Percentiles rank a stretch among this genome's conserved stretches.
Conservation (phyloP, 2,888 invertebrate genomes). For the Xiphydria camelus region DNA sequence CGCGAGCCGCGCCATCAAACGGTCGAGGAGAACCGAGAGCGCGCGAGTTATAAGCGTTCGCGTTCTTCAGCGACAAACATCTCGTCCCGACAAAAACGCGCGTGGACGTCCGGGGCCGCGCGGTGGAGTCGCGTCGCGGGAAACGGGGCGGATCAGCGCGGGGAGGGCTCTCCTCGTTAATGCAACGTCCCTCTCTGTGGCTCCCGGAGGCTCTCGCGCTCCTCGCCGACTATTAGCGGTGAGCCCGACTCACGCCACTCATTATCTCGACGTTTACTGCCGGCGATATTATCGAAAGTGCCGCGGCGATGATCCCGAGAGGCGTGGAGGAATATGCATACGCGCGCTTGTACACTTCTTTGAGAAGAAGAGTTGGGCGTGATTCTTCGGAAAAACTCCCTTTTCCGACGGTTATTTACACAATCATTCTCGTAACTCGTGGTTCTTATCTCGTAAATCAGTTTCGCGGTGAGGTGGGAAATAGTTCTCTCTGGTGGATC, state of each 20-base stretch:
- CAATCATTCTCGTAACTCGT: no score
- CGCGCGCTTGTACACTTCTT: neutral
- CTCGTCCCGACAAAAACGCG: constrained; percentile 40
- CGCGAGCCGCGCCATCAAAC: constrained; percentile 17
- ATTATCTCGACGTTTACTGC: constrained; percentile 2
- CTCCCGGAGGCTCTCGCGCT: constrained; percentile 13
- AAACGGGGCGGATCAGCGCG: neutral
- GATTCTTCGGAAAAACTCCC: neutral
- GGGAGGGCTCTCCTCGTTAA: constrained; percentile 6
- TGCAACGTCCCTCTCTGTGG: constrained; percentile 12
- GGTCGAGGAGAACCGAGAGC: no score
- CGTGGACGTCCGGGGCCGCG: constrained; percentile 43
- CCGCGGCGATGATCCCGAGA: no score
- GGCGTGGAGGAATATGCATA: no score
- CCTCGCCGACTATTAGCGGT: constrained; percentile 18
- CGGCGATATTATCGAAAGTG: neutral
- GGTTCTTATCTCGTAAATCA: no score
- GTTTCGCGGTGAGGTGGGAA: no score
- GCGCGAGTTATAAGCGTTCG: no score
- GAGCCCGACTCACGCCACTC: neutral
- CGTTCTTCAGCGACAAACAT: no score
- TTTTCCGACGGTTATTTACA: no score
- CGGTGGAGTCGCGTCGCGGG: neutral
- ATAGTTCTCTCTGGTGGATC: no score
- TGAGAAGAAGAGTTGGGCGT: neutral